phyloP scores from a whole-genome alignment of 1,140 invertebrate species.

The Nixonia krombeini region DNA sequence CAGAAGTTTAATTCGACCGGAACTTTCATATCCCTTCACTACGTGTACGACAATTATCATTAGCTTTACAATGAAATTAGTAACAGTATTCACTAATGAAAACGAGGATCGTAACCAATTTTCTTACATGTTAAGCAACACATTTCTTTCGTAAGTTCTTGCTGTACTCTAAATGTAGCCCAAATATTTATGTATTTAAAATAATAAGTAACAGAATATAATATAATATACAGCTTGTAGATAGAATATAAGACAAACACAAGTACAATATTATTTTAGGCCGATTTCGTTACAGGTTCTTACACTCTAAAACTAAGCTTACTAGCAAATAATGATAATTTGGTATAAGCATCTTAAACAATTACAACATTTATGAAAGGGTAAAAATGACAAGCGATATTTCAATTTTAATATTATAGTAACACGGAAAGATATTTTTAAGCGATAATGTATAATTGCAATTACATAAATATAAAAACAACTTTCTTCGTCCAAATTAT shows the following conservation, averaged over 20 bases:
- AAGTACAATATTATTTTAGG: background rate
- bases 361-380: too few relatives aligned
- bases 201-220: constrained; percentile 9
- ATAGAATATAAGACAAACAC: background rate
- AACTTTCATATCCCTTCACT: too few relatives aligned
- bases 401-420: background rate
- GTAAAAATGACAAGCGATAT: background rate
- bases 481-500: too few relatives aligned
- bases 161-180: constrained; percentile 18
- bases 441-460: constrained; percentile 17
- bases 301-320: constrained; percentile 12
- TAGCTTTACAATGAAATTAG: constrained; percentile 53
- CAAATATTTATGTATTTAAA: constrained; percentile 21
- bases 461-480: constrained; percentile 37
- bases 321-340: background rate
- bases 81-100: constrained; percentile 52
- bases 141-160: constrained; percentile 19
- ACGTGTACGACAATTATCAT: constrained; percentile 53
- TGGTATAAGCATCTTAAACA: too few relatives aligned
- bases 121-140: constrained; percentile 21
- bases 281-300: constrained; percentile 19
- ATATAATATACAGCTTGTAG: background rate
- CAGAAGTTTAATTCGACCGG: too few relatives aligned
- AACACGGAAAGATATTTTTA: constrained; percentile 47
- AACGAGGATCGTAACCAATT: constrained; percentile 48